Evolutionary conservation across 2,797 vertebrate genomes (phyloP).

Genomic region (Natrix natrix): DNA sequence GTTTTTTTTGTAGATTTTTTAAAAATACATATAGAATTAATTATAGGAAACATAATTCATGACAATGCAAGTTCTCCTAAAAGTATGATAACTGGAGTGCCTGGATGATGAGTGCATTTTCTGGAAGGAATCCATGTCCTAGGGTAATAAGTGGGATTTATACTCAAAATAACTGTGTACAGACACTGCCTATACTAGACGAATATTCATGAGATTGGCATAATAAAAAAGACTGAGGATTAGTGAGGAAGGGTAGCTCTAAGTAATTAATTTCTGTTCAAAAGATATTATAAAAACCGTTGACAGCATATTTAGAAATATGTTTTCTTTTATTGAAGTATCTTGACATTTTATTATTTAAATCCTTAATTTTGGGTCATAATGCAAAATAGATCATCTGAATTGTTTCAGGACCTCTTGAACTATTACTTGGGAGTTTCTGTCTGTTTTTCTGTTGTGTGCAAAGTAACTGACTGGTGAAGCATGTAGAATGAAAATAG

Average conservation of each 20-base stretch:
- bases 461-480: background rate
- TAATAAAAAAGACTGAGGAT: constrained; percentile 24
- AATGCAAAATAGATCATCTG: constrained; percentile 2
- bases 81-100: background rate
- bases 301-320: constrained; percentile 16
- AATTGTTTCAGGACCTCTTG: background rate
- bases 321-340: background rate
- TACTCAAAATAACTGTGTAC: background rate
- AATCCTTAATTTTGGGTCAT: constrained; percentile 17
- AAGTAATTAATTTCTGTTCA: background rate
- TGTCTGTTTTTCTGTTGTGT: background rate
- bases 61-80: background rate
- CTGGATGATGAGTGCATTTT: background rate
- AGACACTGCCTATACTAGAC: constrained; percentile 7
- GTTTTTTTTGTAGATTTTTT: background rate
- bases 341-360: constrained; percentile 17
- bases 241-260: background rate
- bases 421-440: background rate
- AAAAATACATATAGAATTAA: background rate
- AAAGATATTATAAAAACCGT: constrained; percentile 24
- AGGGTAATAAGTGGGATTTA: background rate
- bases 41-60: background rate
- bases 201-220: constrained; percentile 33
- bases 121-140: background rate
- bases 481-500: background rate